A percentile compares a stretch with the other conserved stretches of the same genome.
Evolutionary conservation across 2,113 vertebrate genomes (phyloP).

Genomic region (Smithornis capensis): DNA sequence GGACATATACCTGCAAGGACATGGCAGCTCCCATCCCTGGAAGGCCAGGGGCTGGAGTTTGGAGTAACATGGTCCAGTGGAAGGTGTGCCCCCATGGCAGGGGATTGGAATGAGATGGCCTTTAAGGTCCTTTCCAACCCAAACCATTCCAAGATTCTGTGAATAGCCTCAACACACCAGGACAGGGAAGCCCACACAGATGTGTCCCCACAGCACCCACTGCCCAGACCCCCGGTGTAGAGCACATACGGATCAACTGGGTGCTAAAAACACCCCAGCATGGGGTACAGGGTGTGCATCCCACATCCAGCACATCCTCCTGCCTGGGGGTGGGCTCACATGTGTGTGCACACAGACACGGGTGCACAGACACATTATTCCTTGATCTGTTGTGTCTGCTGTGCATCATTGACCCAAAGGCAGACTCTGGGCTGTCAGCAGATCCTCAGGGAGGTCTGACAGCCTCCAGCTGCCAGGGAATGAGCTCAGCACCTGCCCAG

Average conservation of each 20-base stretch:
- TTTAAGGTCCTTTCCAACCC: background rate
- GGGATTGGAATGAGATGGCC: background rate
- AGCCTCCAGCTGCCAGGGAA: background rate
- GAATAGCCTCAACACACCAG: background rate
- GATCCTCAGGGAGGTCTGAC: background rate
- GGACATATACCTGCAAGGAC: background rate
- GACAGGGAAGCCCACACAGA: background rate
- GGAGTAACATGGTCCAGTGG: background rate
- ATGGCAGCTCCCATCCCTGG: background rate
- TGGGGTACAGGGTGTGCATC: background rate
- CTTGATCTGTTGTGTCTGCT: rapidly evolving
- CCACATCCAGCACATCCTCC: background rate
- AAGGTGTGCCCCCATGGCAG: background rate
- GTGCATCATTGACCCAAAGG: background rate
- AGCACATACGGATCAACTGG: rapidly evolving
- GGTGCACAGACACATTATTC: background rate
- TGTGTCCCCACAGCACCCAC: rapidly evolving
- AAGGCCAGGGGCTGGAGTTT: background rate
- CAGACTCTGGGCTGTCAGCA: background rate
- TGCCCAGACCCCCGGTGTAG: rapidly evolving
- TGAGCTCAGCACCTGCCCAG: background rate
- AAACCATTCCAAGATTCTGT: background rate
- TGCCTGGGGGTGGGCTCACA: rapidly evolving
- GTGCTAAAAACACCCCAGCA: background rate
- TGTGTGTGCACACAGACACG: rapidly evolving